Base-by-base conservation (phyloP, 2,113 vertebrate genomes). In the Phylloscopus trochilus region DNA sequence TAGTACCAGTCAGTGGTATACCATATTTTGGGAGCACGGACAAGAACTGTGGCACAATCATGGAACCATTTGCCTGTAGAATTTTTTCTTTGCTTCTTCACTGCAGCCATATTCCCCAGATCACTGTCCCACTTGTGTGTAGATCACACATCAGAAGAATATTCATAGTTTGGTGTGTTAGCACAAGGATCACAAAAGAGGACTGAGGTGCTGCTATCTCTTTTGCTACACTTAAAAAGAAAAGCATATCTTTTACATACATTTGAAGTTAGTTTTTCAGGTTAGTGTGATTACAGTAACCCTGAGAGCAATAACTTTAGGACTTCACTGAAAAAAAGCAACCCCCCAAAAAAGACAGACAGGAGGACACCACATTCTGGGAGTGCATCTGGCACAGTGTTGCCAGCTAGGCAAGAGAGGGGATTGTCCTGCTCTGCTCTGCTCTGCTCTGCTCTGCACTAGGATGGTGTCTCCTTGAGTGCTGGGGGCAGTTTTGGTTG, bases 361-460 rank as follows among this genome's bases (percentile, higher is more conserved):
- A 21, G 15, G 28, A 81, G 33, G 19, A 10, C 7, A 21, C 19
- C 19, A 1, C 39, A 8, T 81, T 28, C 60, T 33, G 18, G 13
- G 10, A 26, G 10, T 3, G 19, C 19, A 39, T 74, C 28, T 0
- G 0, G 37, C 31, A 31, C 44, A 44, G 37, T 59, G 20, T 27
- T 0, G 0, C 15, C 67, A 78, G 41, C 19, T 1, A 1, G 59
- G 13, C 2, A 13, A 44, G 26, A 7, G 31, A 58, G 4, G 14
- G 9, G 26, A 37, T 58, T 56, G 43, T 58, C 26, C 22, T 1
- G 1, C 21, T 63, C 39, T 70, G 64, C n/a, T 41, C 18, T 51
- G 44, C 44, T n/a, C 22, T 1, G 1, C 21, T 63, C 39, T 70
- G 64, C n/a, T 41, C 18, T 51, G 44, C 44, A 8, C 59, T 16